phyloP scores from a whole-genome alignment of 2,113 vertebrate species.

The Phocoena phocoena region DNA sequence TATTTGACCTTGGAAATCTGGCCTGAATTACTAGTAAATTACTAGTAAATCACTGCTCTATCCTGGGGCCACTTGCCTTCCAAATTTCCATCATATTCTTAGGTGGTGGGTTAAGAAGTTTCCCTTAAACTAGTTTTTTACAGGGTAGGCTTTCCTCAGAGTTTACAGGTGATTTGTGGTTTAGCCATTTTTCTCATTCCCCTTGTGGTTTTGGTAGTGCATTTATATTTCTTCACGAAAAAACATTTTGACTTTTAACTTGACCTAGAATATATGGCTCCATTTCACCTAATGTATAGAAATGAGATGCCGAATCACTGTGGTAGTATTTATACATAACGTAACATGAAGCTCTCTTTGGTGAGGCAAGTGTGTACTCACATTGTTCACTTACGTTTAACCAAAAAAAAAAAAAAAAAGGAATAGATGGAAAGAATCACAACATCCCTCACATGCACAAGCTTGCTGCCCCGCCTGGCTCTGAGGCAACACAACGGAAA shows the following conservation, averaged over 20 bases:
- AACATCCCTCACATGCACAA: neutral
- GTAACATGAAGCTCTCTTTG: neutral
- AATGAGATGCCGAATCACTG: neutral
- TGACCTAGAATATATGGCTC: neutral
- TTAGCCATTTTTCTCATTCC: neutral
- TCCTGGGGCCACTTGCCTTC: neutral
- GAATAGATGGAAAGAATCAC: neutral
- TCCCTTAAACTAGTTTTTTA: neutral
- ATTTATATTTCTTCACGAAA: neutral
- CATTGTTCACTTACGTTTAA: neutral
- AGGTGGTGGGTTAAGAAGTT: neutral
- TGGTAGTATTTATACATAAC: neutral
- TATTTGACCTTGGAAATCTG: neutral
- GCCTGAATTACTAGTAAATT: neutral
- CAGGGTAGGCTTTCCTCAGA: neutral
- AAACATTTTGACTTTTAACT: neutral
- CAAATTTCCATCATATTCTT: neutral
- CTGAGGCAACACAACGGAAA: fast-evolving
- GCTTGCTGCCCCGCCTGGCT: neutral
- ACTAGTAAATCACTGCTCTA: neutral
- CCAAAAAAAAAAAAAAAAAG: neutral
- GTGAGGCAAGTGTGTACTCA: neutral
- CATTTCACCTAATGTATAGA: neutral
- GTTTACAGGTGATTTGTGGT: neutral
- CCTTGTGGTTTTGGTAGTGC: neutral